Base-by-base conservation (phyloP, 2,797 vertebrate genomes). In the Prunella strophiata region DNA sequence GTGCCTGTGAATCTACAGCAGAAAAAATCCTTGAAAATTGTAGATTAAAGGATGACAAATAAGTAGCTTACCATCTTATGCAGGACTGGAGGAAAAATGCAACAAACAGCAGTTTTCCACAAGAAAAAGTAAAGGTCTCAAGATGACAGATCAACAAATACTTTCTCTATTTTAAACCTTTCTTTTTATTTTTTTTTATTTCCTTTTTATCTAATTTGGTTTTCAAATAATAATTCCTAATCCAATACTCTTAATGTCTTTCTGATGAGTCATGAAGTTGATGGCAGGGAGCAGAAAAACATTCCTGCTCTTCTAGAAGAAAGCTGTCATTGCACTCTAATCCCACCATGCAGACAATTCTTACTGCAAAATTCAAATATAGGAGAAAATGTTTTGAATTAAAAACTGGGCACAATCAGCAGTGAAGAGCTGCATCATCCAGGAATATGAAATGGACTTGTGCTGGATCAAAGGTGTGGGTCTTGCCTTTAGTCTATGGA, bases 181-280 rank as follows among this genome's bases (percentile, higher is more conserved):
- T 22, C 0, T 25, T 58, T n/a, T 40, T 5, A 2, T 9, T 13
- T 27, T 6, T 14, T 14, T 26, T 12, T 5, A 40, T 30, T 16
- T n/a, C 15, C 10, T 22, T 23, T 52, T 13, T 10, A 18, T 10
- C 6, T 22, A 30, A 65, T 65, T 66, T 71, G 34, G 3, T 13
- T 77, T 73, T 15, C 10, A 81, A 62, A 52, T 42, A 66, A 76
- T 40, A 77, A 58, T 21, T 16, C 7, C 1, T 86, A 50, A 81
- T 27, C 27, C 55, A 67, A 30, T 71, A 6, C 6, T 78, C 10
- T 4, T 23, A 11, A n/a, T 51, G 5, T 14, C 25, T 62, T 77
- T 74, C 68, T 92, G 15, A 43, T 36, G 63, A 71, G 19, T 63
- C 42, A 38, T 11, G 5, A 57, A 50, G 3, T 29, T 34, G 21